Evolutionary conservation across 1,140 invertebrate species (phyloP), one percentile per base, ranked within the genome.

Genomic region (Proctacanthus coquilletti): DNA sequence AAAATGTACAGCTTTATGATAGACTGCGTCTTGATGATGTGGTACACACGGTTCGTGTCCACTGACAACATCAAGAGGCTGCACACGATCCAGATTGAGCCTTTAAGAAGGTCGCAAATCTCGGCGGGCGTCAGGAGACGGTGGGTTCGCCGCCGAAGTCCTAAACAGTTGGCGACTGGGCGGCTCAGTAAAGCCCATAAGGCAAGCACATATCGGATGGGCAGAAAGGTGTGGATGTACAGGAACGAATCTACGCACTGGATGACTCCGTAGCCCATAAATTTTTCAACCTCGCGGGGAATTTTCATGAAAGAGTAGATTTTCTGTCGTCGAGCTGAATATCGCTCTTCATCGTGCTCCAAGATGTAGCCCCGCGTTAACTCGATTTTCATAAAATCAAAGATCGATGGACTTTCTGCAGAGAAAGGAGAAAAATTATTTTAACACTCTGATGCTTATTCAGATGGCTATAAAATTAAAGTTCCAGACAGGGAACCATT

Each of bases 1-100:
- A 98, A 96, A 56, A 99, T 94, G 59, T 99, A 99, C 33, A 99
- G 65, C 60, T 99, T 99, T 55, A 99, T 97, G 34, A 97, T 87
- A 37, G 92, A 94, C 58, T 99, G 96, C 51, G 88, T 94, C 61
- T 98, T 92, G 18, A 99, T 94, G 44, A 97, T 69, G 65, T 99
- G 96, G 64, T 99, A 99, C 68, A 98, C 80, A 70, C 98, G 88
- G 43, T 94, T 96, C 9, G 92, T 96, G 59, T 99, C 95, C 38
- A 98, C 77, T 50, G 86, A 84, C 43, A 80, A 80, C 64, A 94
- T 84, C 21, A 91, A 64, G 38, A 82, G 67, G 56, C 80, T 84
- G 49, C 86, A 87, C 18, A 80, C 57, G 41, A 96, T 66, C 46
- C 98, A 71, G 33, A 97, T 81, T 30, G 82, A 66, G 4, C 87